These are phyloP conservation scores for Cantharis nigra DNA, from an alignment of 2,888 invertebrate genomes.

Conservation along the genomic window DNA sequence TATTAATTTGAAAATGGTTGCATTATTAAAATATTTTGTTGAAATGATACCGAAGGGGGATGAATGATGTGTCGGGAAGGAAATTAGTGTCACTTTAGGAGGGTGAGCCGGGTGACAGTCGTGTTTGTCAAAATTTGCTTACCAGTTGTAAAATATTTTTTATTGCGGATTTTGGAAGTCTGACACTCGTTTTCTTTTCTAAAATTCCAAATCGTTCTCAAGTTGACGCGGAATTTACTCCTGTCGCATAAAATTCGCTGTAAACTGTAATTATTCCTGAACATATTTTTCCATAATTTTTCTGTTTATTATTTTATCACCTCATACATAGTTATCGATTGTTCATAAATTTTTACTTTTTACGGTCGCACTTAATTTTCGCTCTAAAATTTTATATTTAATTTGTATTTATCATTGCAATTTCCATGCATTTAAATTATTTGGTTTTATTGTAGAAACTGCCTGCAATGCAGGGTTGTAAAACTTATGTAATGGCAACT, in stretches of 20 bases:
- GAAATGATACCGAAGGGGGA: neutral
- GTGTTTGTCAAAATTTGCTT: neutral
- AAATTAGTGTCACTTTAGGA: neutral
- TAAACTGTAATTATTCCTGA: neutral
- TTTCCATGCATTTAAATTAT: neutral
- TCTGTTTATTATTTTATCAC: neutral
- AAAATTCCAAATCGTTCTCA: neutral
- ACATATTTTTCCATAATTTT: too few species aligned
- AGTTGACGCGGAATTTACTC: neutral
- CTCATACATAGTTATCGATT: neutral
- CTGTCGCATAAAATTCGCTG: neutral
- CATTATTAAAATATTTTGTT: neutral
- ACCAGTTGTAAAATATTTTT: neutral
- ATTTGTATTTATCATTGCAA: neutral
- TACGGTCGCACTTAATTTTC: neutral
- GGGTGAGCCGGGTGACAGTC: neutral
- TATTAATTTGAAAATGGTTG: neutral
- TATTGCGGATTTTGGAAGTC: neutral
- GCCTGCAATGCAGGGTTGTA: conserved; percentile 33
- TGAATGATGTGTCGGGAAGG: neutral
- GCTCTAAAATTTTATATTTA: neutral
- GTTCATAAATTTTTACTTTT: neutral
- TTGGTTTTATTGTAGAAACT: neutral
- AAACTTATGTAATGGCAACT: conserved; percentile 15
- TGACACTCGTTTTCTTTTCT: neutral